Evolutionary conservation across 2,797 vertebrate species (phyloP).

Genomic region (Pempheris klunzingeri): DNA sequence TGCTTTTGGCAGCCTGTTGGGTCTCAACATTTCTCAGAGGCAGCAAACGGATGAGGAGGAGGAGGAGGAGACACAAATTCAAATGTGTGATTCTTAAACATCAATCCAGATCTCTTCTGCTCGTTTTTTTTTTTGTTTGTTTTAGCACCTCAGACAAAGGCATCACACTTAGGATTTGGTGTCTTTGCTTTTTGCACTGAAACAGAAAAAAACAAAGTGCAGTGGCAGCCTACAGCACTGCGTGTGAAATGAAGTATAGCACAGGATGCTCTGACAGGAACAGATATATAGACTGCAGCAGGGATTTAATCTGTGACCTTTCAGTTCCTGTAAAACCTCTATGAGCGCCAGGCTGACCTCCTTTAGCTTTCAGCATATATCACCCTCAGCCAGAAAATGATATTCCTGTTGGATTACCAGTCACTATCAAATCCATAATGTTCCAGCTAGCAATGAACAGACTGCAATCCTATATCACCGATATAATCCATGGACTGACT

Average conservation of each 20-base stretch:
- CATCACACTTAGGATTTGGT: background rate
- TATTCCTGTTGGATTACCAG: constrained; percentile 66
- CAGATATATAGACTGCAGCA: background rate
- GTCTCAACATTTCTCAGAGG: constrained; percentile 31
- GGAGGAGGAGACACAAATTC: constrained; percentile 43
- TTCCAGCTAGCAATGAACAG: constrained; percentile 54
- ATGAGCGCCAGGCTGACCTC: constrained; percentile 5
- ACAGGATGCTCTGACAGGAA: constrained; percentile 6
- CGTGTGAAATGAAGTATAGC: background rate
- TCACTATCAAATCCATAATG: constrained; percentile 72
- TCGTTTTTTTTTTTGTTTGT: background rate
- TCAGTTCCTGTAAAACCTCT: constrained; percentile 11
- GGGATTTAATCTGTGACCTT: constrained; percentile 50
- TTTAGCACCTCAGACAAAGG: constrained; percentile 21
- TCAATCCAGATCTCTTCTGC: background rate
- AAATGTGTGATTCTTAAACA: constrained; percentile 38
- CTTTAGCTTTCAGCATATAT: constrained; percentile 40
- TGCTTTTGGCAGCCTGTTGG: constrained; percentile 18
- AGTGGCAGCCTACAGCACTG: background rate
- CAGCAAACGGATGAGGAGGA: constrained; percentile 23
- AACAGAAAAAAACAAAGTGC: background rate
- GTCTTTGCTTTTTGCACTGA: constrained; percentile 5
- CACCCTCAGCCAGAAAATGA: constrained; percentile 40
- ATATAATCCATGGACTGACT: constrained; percentile 66
- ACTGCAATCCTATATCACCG: constrained; percentile 72